Conservation (phyloP, 2,113 vertebrate species). For the Amphiprion ocellaris region DNA sequence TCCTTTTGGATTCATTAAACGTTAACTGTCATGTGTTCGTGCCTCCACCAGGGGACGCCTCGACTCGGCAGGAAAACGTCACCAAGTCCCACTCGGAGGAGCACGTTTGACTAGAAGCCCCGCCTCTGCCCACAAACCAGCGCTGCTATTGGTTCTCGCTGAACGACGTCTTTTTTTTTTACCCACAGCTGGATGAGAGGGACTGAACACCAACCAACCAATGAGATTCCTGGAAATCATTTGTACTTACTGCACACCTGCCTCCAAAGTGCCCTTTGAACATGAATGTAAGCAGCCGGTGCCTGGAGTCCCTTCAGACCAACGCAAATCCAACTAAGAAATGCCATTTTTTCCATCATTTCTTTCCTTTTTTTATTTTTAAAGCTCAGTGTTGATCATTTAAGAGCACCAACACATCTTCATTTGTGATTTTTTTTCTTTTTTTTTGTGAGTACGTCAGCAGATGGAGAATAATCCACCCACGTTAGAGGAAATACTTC, state of each 20-base stretch:
- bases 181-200: slow-evolving; percentile 40
- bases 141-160: slow-evolving; percentile 83
- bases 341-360: slow-evolving; percentile 14
- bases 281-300: slow-evolving; percentile 73
- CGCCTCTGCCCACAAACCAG: slow-evolving; percentile 48
- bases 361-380: neutral
- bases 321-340: slow-evolving; percentile 19
- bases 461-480: slow-evolving; percentile 23
- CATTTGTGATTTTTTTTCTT: slow-evolving; percentile 11
- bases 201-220: slow-evolving; percentile 37
- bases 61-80: slow-evolving; percentile 93
- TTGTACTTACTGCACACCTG: slow-evolving; percentile 6
- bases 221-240: slow-evolving; percentile 47
- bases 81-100: slow-evolving; percentile 90
- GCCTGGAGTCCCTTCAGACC: slow-evolving; percentile 48
- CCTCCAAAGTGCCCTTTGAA: slow-evolving; percentile 68
- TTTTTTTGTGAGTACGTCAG: neutral
- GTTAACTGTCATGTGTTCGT: neutral
- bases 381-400: slow-evolving; percentile 65
- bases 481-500: slow-evolving; percentile 39
- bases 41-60: slow-evolving; percentile 89
- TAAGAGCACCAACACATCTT: slow-evolving; percentile 36
- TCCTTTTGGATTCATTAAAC: too few species aligned
- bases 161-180: slow-evolving; percentile 35
- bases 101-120: slow-evolving; percentile 88